These are phyloP conservation scores for Neomorphus geoffroyi DNA, from an alignment of 2,797 vertebrate genomes.

Conservation along the genomic window DNA sequence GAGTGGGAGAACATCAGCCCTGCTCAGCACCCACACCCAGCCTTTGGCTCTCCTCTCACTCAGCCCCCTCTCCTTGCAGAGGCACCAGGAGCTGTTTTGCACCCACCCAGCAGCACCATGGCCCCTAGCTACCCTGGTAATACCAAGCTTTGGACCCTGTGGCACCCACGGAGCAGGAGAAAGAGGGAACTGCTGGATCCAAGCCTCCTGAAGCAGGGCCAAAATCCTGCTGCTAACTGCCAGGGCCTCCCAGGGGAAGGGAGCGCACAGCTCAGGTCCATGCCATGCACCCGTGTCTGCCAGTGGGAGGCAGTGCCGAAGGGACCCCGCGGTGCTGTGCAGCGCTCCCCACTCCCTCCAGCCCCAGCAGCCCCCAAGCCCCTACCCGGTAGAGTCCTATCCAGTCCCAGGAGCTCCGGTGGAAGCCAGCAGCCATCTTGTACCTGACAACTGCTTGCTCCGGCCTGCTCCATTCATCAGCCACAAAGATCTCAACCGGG, in stretches of 20 bases:
- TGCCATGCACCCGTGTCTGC: accelerated
- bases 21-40: accelerated
- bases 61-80: background rate
- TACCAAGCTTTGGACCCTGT: background rate
- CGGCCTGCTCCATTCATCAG: slow-evolving; percentile 90
- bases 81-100: background rate
- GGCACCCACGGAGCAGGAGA: background rate
- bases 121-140: background rate
- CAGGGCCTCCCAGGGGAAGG: background rate
- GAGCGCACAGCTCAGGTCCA: background rate
- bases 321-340: background rate
- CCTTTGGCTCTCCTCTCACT: background rate
- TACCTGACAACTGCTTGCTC: slow-evolving; percentile 87
- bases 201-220: background rate
- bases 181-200: background rate
- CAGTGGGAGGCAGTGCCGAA: background rate
- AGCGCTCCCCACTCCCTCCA: background rate
- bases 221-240: background rate
- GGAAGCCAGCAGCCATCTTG: slow-evolving; percentile 82
- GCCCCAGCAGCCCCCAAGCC: background rate
- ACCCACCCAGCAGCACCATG: background rate
- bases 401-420: slow-evolving; percentile 99
- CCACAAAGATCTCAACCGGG: slow-evolving; percentile 86
- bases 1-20: background rate
- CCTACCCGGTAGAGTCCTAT: slow-evolving; percentile 95